A percentile compares a stretch with the other conserved stretches of the same genome.
These are phyloP conservation scores for Nothura maculosa DNA, from an alignment of 2,797 vertebrate species.

Conservation along the genomic window DNA sequence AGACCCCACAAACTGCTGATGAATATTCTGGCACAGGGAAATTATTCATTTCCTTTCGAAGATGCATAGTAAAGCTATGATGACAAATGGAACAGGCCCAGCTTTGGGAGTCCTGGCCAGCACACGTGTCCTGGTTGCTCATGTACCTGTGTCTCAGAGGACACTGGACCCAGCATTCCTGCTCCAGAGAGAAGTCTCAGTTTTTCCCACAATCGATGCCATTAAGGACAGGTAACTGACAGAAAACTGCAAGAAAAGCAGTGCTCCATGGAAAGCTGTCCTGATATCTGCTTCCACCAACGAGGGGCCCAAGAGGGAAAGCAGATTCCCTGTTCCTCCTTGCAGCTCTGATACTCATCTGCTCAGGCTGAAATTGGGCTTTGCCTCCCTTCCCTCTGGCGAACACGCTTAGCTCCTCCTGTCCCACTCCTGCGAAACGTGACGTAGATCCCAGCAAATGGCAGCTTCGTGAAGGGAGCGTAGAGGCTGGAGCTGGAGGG, in stretches of 20 bases:
- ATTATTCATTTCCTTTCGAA: not conserved
- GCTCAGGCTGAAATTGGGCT: not conserved
- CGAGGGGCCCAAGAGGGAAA: rapidly evolving
- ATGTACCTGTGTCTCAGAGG: not conserved
- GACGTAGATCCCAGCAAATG: not conserved
- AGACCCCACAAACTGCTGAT: not conserved
- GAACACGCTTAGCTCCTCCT: rapidly evolving
- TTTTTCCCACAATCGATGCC: not conserved
- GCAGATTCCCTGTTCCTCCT: rapidly evolving
- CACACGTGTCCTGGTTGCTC: rapidly evolving
- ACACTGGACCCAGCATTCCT: not conserved
- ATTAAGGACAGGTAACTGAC: not conserved
- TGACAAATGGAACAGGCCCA: not conserved
- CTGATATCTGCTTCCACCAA: not conserved
- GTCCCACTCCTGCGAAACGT: rapidly evolving
- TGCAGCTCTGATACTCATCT: not conserved
- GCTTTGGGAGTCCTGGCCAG: not conserved
- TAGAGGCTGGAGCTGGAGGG: not conserved
- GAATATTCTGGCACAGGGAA: not conserved
- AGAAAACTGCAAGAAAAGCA: rapidly evolving
- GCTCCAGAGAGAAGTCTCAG: not conserved
- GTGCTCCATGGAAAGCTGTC: not conserved
- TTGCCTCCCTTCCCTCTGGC: not conserved
- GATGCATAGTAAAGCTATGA: not conserved
- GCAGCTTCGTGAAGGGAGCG: not conserved